phyloP scores from a whole-genome alignment of 92 coral and sea anemone genomes.

The Palythoa grandiflora region DNA sequence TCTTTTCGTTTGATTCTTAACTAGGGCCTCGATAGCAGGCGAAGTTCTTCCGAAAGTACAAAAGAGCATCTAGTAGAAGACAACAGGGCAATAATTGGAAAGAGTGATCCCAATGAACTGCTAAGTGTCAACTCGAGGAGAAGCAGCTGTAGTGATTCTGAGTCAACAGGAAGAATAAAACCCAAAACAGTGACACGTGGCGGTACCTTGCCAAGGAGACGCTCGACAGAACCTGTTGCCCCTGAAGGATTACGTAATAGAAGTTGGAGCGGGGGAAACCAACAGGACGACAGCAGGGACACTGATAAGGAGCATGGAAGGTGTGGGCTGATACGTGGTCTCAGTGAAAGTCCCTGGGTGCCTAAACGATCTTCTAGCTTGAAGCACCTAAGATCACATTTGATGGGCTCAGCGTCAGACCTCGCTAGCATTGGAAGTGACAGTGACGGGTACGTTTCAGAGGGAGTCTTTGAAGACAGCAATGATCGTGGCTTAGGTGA shows the following conservation, averaged over 20 bases:
- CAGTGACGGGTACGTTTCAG: conserved; percentile 37
- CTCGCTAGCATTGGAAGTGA: conserved; percentile 32
- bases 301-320: conserved; percentile 7
- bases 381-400: conserved; percentile 30
- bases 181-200: conserved; percentile 6
- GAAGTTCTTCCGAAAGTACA: conserved; percentile 15
- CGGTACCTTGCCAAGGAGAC: conserved; percentile 30
- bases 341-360: conserved; percentile 23
- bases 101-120: conserved; percentile 1
- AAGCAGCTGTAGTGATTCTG: neutral
- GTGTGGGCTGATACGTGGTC: conserved; percentile 25
- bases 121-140: neutral
- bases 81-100: conserved; percentile 50
- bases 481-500: conserved; percentile 46
- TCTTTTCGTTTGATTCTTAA: neutral
- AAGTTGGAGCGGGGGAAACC: conserved; percentile 43
- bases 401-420: conserved; percentile 27
- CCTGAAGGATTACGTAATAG: conserved; percentile 40
- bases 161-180: neutral
- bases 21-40: conserved; percentile 4
- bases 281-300: neutral
- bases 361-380: conserved; percentile 50
- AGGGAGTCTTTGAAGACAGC: conserved; percentile 28
- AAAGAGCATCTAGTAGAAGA: conserved; percentile 45
- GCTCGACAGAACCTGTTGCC: conserved; percentile 22